These are phyloP conservation scores for Acipenser ruthenus DNA, from an alignment of 2,797 vertebrate species.

Conservation along the genomic window DNA sequence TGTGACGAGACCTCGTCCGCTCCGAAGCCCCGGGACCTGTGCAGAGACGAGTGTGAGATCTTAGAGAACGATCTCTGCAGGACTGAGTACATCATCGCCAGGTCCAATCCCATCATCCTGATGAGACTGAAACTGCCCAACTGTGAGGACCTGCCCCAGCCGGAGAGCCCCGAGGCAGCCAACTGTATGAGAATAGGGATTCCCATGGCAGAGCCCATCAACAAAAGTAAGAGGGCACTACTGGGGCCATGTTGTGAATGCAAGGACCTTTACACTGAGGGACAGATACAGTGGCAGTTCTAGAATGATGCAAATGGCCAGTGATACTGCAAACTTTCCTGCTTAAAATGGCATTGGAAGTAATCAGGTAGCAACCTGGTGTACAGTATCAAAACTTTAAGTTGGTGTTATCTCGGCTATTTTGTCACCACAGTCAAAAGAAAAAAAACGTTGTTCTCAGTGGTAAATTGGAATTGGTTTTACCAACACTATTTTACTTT, in stretches of 20 bases:
- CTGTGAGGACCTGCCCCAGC: conserved; percentile 86
- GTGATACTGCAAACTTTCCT: too few species aligned
- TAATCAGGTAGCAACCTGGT: too few species aligned
- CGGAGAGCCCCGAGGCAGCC: conserved; percentile 77
- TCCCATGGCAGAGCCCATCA: conserved; percentile 90
- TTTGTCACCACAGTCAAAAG: too few species aligned
- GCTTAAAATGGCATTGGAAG: too few species aligned
- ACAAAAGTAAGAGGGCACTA: conserved; percentile 75
- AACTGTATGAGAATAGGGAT: conserved; percentile 94
- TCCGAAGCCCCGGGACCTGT: conserved; percentile 86
- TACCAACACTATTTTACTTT: too few species aligned
- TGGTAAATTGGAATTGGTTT: too few species aligned
- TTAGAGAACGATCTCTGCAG: conserved; percentile 94
- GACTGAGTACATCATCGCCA: conserved; percentile 94
- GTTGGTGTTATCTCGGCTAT: too few species aligned
- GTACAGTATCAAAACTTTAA: too few species aligned
- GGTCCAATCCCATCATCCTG: conserved; percentile 90
- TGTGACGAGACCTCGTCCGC: conserved; percentile 75
- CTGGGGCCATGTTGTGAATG: neutral
- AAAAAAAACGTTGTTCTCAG: too few species aligned
- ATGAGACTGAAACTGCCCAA: conserved; percentile 92
- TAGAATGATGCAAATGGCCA: too few species aligned
- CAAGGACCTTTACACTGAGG: too few species aligned
- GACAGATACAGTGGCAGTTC: too few species aligned
- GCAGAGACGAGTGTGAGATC: conserved; percentile 94